A percentile compares a stretch with the other conserved stretches of the same genome.
phyloP scores from a whole-genome alignment of 2,888 invertebrate species.

The Coremacera marginata region DNA sequence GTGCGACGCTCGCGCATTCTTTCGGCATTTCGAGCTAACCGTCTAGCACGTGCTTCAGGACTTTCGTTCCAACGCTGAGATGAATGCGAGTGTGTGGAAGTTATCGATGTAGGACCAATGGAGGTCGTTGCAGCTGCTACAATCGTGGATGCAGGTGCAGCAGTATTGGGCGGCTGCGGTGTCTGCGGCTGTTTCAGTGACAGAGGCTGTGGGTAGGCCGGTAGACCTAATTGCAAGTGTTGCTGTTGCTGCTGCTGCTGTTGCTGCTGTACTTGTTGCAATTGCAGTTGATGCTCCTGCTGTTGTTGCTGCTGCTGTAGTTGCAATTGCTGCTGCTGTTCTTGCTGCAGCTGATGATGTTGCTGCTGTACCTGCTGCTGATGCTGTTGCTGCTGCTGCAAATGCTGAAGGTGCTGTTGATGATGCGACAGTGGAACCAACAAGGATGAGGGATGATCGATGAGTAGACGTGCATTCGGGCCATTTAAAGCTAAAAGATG shows the following conservation, averaged over 20 bases:
- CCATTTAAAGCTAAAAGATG: constrained; percentile 68
- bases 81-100: constrained; percentile 51
- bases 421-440: constrained; percentile 64
- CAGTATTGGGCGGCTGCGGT: constrained; percentile 49
- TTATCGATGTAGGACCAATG: constrained; percentile 50
- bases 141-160: constrained; percentile 44
- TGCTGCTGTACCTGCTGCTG: constrained; percentile 57
- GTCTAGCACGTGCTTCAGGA: constrained; percentile 67
- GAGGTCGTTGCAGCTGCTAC: constrained; percentile 45
- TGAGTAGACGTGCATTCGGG: constrained; percentile 66
- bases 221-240: constrained; percentile 50
- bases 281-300: constrained; percentile 56
- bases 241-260: constrained; percentile 57
- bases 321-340: constrained; percentile 51
- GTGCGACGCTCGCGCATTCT: constrained; percentile 69
- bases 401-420: constrained; percentile 51
- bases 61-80: constrained; percentile 69
- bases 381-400: constrained; percentile 56
- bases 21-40: constrained; percentile 69
- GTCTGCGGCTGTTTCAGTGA: constrained; percentile 58
- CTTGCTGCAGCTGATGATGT: constrained; percentile 50
- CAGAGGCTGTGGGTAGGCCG: constrained; percentile 60
- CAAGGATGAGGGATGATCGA: constrained; percentile 66
- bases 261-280: constrained; percentile 53
- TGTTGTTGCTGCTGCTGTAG: constrained; percentile 58